Conservation (phyloP, 2,888 invertebrate species). For the Phragmatobia fuliginosa region DNA sequence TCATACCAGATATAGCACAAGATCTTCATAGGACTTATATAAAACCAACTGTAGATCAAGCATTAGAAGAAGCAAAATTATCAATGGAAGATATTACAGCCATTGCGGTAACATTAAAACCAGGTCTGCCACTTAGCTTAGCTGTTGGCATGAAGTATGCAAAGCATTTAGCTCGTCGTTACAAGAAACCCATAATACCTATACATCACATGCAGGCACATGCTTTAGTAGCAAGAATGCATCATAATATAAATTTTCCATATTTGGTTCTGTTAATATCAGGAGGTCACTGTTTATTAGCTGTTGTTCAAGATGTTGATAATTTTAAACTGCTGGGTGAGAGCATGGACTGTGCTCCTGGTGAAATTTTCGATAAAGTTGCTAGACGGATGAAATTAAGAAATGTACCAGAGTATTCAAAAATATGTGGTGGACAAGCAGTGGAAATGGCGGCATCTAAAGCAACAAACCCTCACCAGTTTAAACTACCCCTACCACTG, state of each 20-base stretch:
- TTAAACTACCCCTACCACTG: conserved; percentile 89
- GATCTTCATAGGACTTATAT: conserved; percentile 93
- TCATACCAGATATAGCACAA: conserved; percentile 95
- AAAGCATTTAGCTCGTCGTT: conserved; percentile 89
- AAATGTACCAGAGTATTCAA: conserved; percentile 91
- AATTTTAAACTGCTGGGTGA: conserved; percentile 94
- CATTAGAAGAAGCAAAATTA: conserved; percentile 88
- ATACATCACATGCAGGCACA: conserved; percentile 99
- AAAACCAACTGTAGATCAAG: conserved; percentile 89
- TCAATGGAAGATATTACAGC: conserved; percentile 91
- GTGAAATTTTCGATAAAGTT: conserved; percentile 97
- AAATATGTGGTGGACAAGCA: conserved; percentile 94
- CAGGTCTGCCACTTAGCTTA: conserved; percentile 93
- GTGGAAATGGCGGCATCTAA: conserved; percentile 93
- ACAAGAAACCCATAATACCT: conserved; percentile 95
- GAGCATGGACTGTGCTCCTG: conserved; percentile 94
- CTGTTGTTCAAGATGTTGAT: conserved; percentile 91
- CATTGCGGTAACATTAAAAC: conserved; percentile 95
- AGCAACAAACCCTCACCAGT: conserved; percentile 89
- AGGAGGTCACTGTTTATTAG: conserved; percentile 96
- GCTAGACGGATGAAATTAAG: conserved; percentile 94
- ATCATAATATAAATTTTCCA: conserved; percentile 91
- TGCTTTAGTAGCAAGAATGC: conserved; percentile 95
- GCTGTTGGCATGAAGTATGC: conserved; percentile 94
- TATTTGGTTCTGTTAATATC: conserved; percentile 96